Percentiles rank a stretch among this genome's conserved stretches.
phyloP scores from a whole-genome alignment of 35 echinoderm and acorn worm species.

The Diadema setosum region DNA sequence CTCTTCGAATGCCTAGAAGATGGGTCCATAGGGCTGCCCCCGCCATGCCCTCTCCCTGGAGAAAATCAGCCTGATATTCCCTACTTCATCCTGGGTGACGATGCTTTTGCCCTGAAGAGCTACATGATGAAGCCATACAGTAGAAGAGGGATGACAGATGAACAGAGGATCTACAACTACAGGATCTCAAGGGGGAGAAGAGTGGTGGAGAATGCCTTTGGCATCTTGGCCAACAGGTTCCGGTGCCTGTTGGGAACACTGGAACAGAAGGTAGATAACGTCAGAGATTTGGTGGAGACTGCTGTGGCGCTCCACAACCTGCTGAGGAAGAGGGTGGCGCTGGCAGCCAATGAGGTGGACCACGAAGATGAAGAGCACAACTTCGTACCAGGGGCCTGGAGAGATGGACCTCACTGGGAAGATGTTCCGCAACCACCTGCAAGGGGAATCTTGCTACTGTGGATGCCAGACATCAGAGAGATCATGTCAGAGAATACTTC shows the following conservation, averaged over 20 bases:
- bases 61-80: conserved; percentile 3
- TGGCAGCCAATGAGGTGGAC: too few relatives aligned
- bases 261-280: too few relatives aligned
- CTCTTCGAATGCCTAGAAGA: conserved; percentile 19
- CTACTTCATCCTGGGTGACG: conserved; percentile 44
- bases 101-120: conserved; percentile 38
- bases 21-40: conserved; percentile 5
- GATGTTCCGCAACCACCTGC: conserved; percentile 24
- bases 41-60: not conserved
- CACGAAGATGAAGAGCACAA: too few relatives aligned
- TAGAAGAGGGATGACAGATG: not conserved
- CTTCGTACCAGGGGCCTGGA: too few relatives aligned
- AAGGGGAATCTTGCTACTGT: conserved; percentile 20
- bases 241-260: too few relatives aligned
- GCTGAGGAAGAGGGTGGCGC: too few relatives aligned
- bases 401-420: conserved; percentile 21
- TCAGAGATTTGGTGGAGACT: too few relatives aligned
- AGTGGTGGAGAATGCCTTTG: too few relatives aligned
- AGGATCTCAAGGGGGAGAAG: too few relatives aligned
- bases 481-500: conserved; percentile 22
- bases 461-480: conserved; percentile 32
- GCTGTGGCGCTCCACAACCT: too few relatives aligned
- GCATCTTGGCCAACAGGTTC: too few relatives aligned
- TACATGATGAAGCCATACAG: conserved; percentile 58
- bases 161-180: too few relatives aligned